Base-by-base conservation (phyloP, 2,888 invertebrate species). In the Nineta flava region DNA sequence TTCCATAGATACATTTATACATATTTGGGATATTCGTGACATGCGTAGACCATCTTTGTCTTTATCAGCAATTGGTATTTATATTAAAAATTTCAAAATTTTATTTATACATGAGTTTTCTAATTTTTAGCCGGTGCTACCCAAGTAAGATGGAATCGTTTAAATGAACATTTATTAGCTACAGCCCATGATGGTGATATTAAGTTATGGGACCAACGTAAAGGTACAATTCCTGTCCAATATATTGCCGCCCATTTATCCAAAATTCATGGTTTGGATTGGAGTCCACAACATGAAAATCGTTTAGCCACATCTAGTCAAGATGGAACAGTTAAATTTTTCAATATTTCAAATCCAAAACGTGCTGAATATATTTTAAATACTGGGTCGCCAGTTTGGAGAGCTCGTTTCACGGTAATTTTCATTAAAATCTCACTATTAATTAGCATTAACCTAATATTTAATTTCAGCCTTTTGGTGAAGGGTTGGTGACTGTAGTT, bases 131-230 rank as follows among this genome's bases (percentile, higher is more conserved):
- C 88, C 60, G 88, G 90, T 57, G 92, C 93, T 3, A 88, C 90
- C 2, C 93, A 94, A 71, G 93, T 95, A 1, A 83, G 91, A 59
- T 96, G 95, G 85, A 94, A 94, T 64, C 81, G 85, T 59, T 75
- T 90, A 47, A 84, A 86, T 2, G 75, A 83, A 1, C 75, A 93
- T 63, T 72, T 90, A 54, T 72, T 96, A 55, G 95, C 95, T 2
- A 94, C 95, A 43, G 88, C 94, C 4, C 95, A 96, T 65, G 94
- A 95, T 63, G 94, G 93, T 2, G 95, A 95, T 67, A 81, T 96
- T 3, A 84, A 94, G 65, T 80, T 96, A 55, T 96, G 95, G 95
- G 96, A 96, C 65, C 85, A 87, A 57, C 75, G 95, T 54, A 93
- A 93, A 70, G 79, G 83, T 53, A 80, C 81, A 46, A 76, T 84